phyloP scores from a whole-genome alignment of 2,888 invertebrate genomes.

The Taphrorychus bicolor region DNA sequence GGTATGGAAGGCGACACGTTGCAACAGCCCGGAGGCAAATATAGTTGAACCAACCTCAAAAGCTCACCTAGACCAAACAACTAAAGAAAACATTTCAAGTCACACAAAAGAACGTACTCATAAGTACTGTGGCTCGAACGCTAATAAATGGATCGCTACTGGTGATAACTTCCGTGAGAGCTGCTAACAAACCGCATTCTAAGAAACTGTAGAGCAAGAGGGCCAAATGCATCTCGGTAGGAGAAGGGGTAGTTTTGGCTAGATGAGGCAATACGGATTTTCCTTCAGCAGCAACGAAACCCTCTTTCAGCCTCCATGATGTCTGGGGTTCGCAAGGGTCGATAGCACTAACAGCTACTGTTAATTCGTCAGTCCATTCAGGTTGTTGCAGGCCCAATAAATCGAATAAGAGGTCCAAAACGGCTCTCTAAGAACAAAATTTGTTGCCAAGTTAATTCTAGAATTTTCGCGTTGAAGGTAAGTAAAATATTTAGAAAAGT shows the following conservation, averaged over 20 bases:
- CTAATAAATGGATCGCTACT: constrained; percentile 89
- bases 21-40: constrained; percentile 87
- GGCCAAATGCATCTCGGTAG: constrained; percentile 90
- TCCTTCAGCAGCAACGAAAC: constrained; percentile 95
- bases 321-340: constrained; percentile 87
- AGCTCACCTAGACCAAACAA: constrained; percentile 70
- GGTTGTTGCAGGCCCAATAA: constrained; percentile 87
- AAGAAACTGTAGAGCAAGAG: constrained; percentile 88
- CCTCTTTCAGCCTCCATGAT: constrained; percentile 88
- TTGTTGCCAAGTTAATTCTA: not conserved
- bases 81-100: not conserved
- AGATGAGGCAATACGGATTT: constrained; percentile 79
- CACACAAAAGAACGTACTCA: constrained; percentile 64
- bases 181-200: constrained; percentile 84
- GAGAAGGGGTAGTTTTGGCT: constrained; percentile 84
- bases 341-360: constrained; percentile 84
- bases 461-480: too few species aligned
- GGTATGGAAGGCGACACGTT: constrained; percentile 85
- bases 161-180: constrained; percentile 90
- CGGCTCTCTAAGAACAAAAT: constrained; percentile 75
- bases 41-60: constrained; percentile 82
- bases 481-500: too few species aligned
- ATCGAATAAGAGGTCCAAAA: constrained; percentile 91
- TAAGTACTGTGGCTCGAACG: constrained; percentile 87
- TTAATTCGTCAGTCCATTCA: constrained; percentile 92